Percentiles rank a stretch among this genome's conserved stretches.
phyloP scores from a whole-genome alignment of 2,113 vertebrate genomes.

The Melierax canorus region DNA sequence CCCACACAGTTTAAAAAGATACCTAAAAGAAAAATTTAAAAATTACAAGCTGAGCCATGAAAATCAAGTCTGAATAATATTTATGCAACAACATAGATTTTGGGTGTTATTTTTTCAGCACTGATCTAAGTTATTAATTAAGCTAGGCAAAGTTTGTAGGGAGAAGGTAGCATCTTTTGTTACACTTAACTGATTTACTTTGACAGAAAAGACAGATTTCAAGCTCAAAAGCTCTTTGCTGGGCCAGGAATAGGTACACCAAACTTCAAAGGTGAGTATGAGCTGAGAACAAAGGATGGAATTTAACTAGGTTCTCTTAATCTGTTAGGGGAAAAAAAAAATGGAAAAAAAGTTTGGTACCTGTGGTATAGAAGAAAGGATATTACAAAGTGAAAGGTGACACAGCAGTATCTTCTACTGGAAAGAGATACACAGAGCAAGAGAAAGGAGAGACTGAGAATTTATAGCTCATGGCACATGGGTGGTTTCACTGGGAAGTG shows the following conservation, averaged over 20 bases:
- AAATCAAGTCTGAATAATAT: background rate
- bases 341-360: background rate
- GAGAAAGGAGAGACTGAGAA: background rate
- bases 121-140: background rate
- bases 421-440: background rate
- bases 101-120: background rate
- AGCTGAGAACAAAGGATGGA: background rate
- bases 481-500: background rate
- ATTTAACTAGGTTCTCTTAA: background rate
- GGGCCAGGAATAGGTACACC: background rate
- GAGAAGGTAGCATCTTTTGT: background rate
- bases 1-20: background rate
- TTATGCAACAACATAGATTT: background rate
- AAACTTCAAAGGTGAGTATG: background rate
- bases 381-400: background rate
- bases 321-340: accelerated
- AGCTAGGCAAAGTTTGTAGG: background rate
- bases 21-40: accelerated
- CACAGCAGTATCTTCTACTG: background rate
- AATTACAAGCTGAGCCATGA: background rate
- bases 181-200: background rate
- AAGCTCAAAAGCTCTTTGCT: background rate
- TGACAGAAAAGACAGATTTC: background rate
- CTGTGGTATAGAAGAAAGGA: background rate
- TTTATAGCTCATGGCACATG: background rate